phyloP scores from a whole-genome alignment of 2,113 vertebrate species.

The Solenodon paradoxus region DNA sequence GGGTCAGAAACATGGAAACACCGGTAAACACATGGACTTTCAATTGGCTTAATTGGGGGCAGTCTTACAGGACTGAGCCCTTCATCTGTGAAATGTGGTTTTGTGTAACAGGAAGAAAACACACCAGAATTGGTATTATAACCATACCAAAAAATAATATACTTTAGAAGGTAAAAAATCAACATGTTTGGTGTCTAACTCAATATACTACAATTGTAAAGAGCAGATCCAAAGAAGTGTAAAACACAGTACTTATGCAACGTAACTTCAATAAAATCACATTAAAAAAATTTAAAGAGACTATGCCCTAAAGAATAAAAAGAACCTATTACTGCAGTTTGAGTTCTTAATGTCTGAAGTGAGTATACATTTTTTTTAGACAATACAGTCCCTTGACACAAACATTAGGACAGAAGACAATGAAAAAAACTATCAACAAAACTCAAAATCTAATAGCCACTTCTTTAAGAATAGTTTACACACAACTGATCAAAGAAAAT shows the following conservation, averaged over 20 bases:
- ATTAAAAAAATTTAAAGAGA: too few species aligned
- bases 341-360: too few species aligned
- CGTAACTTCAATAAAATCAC: too few species aligned
- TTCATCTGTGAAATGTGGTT: neutral
- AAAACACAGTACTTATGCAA: too few species aligned
- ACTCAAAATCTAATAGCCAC: neutral
- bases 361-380: too few species aligned
- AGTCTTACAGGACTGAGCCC: neutral
- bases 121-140: neutral
- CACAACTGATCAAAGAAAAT: neutral
- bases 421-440: neutral
- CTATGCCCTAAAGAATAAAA: too few species aligned
- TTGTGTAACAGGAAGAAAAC: neutral
- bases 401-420: neutral
- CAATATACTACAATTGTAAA: neutral
- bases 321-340: too few species aligned
- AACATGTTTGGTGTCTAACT: neutral
- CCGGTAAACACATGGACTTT: neutral
- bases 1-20: neutral
- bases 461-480: neutral
- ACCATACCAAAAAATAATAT: neutral
- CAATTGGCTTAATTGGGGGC: too few species aligned
- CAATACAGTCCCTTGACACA: too few species aligned
- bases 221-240: neutral
- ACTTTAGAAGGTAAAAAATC: neutral